Evolutionary conservation across 2,888 invertebrate species (phyloP).

Genomic region (Hermaeophaga mercurialis): DNA sequence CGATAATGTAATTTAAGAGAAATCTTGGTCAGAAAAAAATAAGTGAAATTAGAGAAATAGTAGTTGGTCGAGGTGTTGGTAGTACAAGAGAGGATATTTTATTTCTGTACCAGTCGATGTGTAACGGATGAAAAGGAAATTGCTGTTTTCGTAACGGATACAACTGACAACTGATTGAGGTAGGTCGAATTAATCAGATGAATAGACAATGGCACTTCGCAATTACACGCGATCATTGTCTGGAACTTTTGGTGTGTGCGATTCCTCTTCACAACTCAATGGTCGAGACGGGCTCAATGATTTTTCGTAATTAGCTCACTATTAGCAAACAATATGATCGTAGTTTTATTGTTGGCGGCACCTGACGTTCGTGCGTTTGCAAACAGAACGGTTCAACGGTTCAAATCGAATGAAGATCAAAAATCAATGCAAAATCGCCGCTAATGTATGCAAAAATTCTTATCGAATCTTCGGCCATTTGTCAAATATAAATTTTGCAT

Average conservation of each 20-base stretch:
- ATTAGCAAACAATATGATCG: constrained; percentile 24
- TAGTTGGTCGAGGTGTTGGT: no score
- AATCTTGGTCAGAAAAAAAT: no score
- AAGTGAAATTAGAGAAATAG: no score
- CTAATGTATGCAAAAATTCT: no score
- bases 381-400: constrained; percentile 6
- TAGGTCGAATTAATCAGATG: constrained; percentile 47
- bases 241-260: constrained; percentile 30
- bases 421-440: no score
- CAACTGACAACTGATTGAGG: constrained; percentile 48
- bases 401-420: no score
- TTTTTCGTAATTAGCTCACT: constrained; percentile 25
- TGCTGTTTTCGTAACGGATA: constrained; percentile 42
- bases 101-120: constrained; percentile 34
- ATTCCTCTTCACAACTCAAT: constrained; percentile 35
- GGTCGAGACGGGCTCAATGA: constrained; percentile 26
- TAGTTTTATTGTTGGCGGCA: constrained; percentile 21
- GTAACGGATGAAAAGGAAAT: constrained; percentile 43
- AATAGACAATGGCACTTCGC: constrained; percentile 41
- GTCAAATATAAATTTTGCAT: no score
- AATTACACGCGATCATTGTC: constrained; percentile 36
- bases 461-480: no score
- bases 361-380: constrained; percentile 11
- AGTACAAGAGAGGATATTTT: constrained; percentile 20
- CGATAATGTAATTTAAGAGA: no score